A percentile compares a stretch with the other conserved stretches of the same genome.
These are phyloP conservation scores for Thamnophis elegans DNA, from an alignment of 2,797 vertebrate genomes.

Conservation along the genomic window DNA sequence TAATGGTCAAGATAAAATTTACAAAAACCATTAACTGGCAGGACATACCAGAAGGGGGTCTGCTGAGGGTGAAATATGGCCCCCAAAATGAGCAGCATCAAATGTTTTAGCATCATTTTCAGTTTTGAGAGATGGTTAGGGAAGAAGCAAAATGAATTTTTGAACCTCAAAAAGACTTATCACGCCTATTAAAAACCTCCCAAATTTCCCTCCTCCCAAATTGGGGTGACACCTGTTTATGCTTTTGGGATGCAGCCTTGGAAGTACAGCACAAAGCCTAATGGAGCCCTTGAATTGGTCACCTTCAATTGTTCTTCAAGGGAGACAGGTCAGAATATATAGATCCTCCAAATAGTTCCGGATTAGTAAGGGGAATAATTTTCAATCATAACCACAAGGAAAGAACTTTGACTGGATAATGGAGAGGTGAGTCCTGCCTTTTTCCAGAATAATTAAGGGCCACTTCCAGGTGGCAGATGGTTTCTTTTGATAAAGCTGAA, in stretches of 20 bases:
- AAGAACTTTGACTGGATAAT: background rate
- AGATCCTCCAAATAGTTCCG: background rate
- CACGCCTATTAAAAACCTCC: background rate
- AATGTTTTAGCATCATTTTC: background rate
- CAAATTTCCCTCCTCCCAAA: background rate
- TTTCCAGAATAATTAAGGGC: background rate
- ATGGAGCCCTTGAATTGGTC: background rate
- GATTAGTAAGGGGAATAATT: background rate
- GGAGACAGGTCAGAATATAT: background rate
- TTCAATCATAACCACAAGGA: background rate
- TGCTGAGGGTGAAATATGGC: background rate
- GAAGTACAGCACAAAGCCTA: background rate
- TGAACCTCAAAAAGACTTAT: background rate
- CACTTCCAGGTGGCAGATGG: background rate
- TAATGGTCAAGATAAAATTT: background rate
- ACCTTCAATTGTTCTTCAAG: background rate
- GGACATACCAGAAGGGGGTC: background rate
- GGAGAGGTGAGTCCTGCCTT: background rate
- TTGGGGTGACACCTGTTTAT: background rate
- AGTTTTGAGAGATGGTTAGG: background rate
- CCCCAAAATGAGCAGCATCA: background rate
- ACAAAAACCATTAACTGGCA: background rate
- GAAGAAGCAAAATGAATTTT: background rate
- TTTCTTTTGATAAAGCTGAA: background rate
- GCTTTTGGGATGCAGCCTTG: background rate